These are phyloP conservation scores for Magallana angulata DNA, from an alignment of 1,140 invertebrate species.

Conservation along the genomic window DNA sequence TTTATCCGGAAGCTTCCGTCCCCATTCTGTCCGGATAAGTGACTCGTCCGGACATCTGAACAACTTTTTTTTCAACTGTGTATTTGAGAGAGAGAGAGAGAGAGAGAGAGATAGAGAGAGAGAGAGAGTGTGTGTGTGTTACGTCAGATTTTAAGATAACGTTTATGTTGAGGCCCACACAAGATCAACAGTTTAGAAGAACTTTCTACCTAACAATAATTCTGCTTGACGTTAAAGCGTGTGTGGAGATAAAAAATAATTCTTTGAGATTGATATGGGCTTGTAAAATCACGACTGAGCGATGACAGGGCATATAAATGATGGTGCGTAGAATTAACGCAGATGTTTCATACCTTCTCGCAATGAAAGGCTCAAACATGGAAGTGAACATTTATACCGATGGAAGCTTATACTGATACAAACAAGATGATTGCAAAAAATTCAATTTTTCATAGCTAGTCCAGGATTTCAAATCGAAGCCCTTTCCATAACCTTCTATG, in stretches of 20 bases:
- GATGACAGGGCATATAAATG: neutral
- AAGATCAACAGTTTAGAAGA: neutral
- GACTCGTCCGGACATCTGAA: too few relatives aligned
- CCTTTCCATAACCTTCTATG: too few relatives aligned
- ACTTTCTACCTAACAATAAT: neutral
- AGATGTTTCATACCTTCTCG: neutral
- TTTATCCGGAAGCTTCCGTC: too few relatives aligned
- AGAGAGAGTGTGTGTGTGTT: neutral
- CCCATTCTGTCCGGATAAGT: too few relatives aligned
- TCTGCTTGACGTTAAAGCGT: neutral
- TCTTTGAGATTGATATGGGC: slow-evolving; percentile 20
- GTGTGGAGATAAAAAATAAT: neutral
- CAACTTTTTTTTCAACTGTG: too few relatives aligned
- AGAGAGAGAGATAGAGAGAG: neutral
- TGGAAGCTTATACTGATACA: neutral
- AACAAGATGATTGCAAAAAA: neutral
- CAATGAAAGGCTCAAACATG: neutral
- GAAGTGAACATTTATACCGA: too few relatives aligned
- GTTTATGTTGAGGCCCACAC: slow-evolving; percentile 2
- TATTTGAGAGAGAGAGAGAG: too few relatives aligned
- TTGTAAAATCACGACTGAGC: slow-evolving; percentile 31
- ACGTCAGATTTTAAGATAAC: neutral
- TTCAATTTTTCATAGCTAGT: too few relatives aligned
- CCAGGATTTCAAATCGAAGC: too few relatives aligned
- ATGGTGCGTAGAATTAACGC: neutral